phyloP scores from a whole-genome alignment of 2,113 vertebrate species.

The Rhineura floridana region DNA sequence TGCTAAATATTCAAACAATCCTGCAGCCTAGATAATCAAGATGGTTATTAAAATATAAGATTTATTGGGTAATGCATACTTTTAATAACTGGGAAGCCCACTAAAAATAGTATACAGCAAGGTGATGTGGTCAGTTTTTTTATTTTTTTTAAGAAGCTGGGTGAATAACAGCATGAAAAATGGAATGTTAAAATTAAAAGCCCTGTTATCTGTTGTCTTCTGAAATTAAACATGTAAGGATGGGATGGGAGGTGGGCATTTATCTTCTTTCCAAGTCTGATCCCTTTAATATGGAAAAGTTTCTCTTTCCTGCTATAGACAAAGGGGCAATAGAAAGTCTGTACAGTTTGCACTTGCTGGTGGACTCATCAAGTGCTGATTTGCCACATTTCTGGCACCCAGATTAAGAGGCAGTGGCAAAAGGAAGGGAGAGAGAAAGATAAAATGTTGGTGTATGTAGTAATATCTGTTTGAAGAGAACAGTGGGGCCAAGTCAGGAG shows the following conservation, averaged over 20 bases:
- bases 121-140: not conserved
- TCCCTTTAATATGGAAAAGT: not conserved
- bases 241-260: not conserved
- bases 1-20: accelerated
- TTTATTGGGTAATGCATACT: not conserved
- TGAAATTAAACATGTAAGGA: not conserved
- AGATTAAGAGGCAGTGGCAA: not conserved
- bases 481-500: not conserved
- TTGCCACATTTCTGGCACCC: not conserved
- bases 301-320: not conserved
- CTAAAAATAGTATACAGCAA: not conserved
- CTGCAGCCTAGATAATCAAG: not conserved
- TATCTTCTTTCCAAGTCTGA: not conserved
- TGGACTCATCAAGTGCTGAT: not conserved
- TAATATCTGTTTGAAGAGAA: not conserved
- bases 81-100: not conserved
- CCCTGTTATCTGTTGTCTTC: not conserved
- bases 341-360: not conserved
- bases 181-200: not conserved
- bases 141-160: not conserved
- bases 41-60: accelerated
- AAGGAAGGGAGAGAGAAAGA: too few relatives aligned
- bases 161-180: not conserved
- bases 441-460: not conserved
- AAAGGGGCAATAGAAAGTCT: not conserved